A percentile compares a stretch with the other conserved stretches of the same genome.
phyloP scores from a whole-genome alignment of 2,888 invertebrate species.

The Drosophila subsilvestris region DNA sequence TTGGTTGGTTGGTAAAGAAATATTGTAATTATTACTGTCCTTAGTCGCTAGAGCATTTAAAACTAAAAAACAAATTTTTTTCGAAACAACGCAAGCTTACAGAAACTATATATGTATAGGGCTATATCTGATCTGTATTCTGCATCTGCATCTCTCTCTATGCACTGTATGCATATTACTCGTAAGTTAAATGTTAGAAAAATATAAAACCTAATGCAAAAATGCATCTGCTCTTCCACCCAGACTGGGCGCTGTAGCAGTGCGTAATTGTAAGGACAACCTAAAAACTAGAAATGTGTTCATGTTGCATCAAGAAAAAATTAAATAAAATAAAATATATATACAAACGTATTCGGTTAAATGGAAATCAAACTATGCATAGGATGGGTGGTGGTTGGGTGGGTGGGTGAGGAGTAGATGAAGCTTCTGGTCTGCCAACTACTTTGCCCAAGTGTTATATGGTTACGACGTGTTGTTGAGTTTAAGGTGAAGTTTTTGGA shows the following conservation, averaged over 20 bases:
- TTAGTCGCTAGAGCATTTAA: slow-evolving; percentile 66
- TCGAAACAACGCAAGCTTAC: slow-evolving; percentile 73
- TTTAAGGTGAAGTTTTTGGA: slow-evolving; percentile 16
- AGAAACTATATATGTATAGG: slow-evolving; percentile 61
- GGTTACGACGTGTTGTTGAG: not conserved
- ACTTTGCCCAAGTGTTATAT: slow-evolving; percentile 17
- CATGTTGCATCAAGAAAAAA: slow-evolving; percentile 54
- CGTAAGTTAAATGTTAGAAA: not conserved
- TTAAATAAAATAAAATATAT: slow-evolving; percentile 43
- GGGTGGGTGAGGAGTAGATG: slow-evolving; percentile 1
- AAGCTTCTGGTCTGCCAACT: slow-evolving; percentile 13
- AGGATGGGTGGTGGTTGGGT: not conserved
- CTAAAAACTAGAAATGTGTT: slow-evolving; percentile 51
- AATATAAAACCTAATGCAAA: slow-evolving; percentile 17
- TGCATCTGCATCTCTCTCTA: slow-evolving; percentile 31
- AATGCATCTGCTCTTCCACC: slow-evolving; percentile 14
- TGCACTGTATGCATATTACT: slow-evolving; percentile 17
- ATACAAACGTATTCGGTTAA: slow-evolving; percentile 24
- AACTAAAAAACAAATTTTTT: slow-evolving; percentile 75
- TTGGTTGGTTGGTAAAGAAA: slow-evolving; percentile 54
- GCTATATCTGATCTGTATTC: slow-evolving; percentile 41
- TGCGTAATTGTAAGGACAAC: slow-evolving; percentile 27
- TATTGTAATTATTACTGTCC: slow-evolving; percentile 54
- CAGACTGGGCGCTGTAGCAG: slow-evolving; percentile 13
- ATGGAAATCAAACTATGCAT: slow-evolving; percentile 33